Base-by-base conservation (phyloP, 2,888 invertebrate species). In the Galerucella nymphaeae region DNA sequence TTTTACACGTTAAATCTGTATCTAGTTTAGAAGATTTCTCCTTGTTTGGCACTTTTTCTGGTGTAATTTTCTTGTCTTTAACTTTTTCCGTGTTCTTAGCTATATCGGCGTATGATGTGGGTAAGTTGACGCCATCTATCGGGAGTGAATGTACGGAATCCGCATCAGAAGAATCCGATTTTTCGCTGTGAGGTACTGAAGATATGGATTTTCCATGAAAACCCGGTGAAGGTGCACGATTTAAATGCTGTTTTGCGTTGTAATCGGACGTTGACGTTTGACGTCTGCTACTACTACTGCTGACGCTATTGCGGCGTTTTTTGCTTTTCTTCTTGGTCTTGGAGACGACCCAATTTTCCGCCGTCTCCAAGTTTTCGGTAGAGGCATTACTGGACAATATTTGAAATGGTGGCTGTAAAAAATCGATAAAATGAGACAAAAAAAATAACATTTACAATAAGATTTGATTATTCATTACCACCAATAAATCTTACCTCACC, bases 121-220 rank as follows among this genome's bases (percentile, higher is more conserved):
- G 86, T 65, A 77, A 73, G 58, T 80, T 81, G 9, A 79, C 71
- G 10, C 81, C 80, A 64, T 89, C 89, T 62, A 93, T 91, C 38
- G 95, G 95, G 82, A 95, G 88, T 79, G 95, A 95, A 87, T 95
- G 94, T 78, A 95, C 94, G 16, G 95, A 95, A 84, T 96, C 96
- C 82, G 93, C 89, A 86, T 94, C 94, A 83, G 93, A 94, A 80
- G 95, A 94, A 85, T 94, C 94, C 76, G 93, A 93, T 86, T 94
- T 94, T 83, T 95, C 95, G 81, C 93, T 93, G 75, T 94, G 94
- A 69, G 95, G 95, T 87, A 92, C 91, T 66, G 93, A 93, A 75
- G 92, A 91, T 23, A 94, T 93, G n/a, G 92, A 93, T 87, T 91
- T 93, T 80, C 92, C 89, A 78, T 91, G 74, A 23, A 75, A 66